Evolutionary conservation across 2,888 invertebrate species (phyloP), one percentile per base, ranked within the genome.

Genomic region (Parnassius orleans): DNA sequence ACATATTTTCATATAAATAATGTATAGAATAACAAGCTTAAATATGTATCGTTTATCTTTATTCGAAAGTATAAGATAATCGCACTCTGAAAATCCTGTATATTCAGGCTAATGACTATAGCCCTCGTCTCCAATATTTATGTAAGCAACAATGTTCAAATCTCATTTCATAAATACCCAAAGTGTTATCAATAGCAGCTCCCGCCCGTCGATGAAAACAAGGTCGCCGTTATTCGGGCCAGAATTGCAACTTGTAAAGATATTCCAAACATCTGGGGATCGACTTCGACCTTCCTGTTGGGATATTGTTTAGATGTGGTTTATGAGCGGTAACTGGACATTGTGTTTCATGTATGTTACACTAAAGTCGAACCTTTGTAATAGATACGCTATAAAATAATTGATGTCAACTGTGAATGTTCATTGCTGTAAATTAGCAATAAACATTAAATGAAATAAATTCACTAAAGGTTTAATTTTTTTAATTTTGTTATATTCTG

Each of bases 181-280:
- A 65, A 65, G 68, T 68, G 73, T 69, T 71, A 69, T 69, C 65
- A 66, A 69, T 70, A 68, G 67, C 73, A 73, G 68, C 66, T 69
- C 66, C 71, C 70, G 69, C 69, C 71, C 67, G 68, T 68, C 69
- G 74, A 72, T 74, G 74, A 73, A 71, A 74, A 71, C 73, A 74
- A 70, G 69, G 66, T 66, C 68, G 65, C 63, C 64, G 65, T 68
- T 69, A 72, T 70, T 71, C 68, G 33, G 68, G 24, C 48, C 53
- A 63, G 50, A 62, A 60, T 62, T 58, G 50, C 63, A 66, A 65
- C 66, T 67, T 63, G 64, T 65, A 64, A 70, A 80, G 80, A 79
- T 81, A 86, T 87, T 79, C 71, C 76, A 79, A 77, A 70, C 79
- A 85, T 86, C 79, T 73, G 73, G 65, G 71, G 72, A 78, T 77